Evolutionary conservation across 2,888 invertebrate species (phyloP).

Genomic region (Lacanobia wlatinum): DNA sequence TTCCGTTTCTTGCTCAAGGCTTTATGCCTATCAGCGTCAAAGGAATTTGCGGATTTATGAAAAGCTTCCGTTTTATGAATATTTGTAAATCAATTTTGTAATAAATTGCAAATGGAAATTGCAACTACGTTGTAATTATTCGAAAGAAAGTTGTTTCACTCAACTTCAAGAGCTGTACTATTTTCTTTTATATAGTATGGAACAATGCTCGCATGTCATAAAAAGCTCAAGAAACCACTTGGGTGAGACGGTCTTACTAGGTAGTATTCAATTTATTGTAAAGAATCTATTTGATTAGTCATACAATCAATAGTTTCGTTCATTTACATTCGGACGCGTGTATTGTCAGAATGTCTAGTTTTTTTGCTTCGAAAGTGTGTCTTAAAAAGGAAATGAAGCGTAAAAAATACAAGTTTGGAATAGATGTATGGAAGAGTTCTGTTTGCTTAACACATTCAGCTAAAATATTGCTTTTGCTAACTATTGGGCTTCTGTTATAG

Average conservation of each 20-base stretch:
- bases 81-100: background rate
- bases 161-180: background rate
- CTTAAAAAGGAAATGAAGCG: slow-evolving; percentile 42
- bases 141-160: background rate
- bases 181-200: slow-evolving; percentile 12
- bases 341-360: slow-evolving; percentile 44
- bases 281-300: slow-evolving; percentile 40
- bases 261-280: slow-evolving; percentile 30
- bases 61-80: slow-evolving; percentile 23
- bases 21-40: slow-evolving; percentile 4
- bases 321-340: slow-evolving; percentile 48
- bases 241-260: slow-evolving; percentile 11
- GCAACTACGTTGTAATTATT: background rate
- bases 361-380: slow-evolving; percentile 54
- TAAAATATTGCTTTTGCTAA: background rate
- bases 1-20: slow-evolving; percentile 11
- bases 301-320: slow-evolving; percentile 33
- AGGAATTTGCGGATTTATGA: background rate
- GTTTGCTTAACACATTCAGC: slow-evolving; percentile 3
- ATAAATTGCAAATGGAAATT: background rate
- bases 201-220: slow-evolving; percentile 17
- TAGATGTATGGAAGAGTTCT: slow-evolving; percentile 7
- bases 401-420: slow-evolving; percentile 19
- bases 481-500: slow-evolving; percentile 5
- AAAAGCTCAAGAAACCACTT: slow-evolving; percentile 41